Evolutionary conservation across 1,140 invertebrate genomes (phyloP), one percentile per base, ranked within the genome.

Genomic region (Sarcophaga bullata): DNA sequence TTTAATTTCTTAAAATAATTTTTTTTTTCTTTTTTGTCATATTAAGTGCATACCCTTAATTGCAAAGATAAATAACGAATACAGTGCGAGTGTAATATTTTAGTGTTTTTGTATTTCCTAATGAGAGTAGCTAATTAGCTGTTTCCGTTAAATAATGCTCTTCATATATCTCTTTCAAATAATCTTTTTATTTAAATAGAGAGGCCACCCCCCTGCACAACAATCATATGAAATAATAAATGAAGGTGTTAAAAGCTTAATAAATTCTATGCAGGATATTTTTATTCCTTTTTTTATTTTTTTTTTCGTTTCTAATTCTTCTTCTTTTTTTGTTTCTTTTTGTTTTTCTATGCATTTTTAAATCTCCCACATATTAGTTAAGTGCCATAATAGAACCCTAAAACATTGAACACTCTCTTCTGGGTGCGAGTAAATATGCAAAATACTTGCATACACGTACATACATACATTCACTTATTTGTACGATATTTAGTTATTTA

Each of bases 111-210:
- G 37, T 62, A 25, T 49, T 49, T 73, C 37, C 58, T 81, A 85
- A 80, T 84, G 84, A 85, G 84, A 73, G 83, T 80, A 83, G 82
- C 73, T 83, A 78, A 78, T 78, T 78, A 78, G 75, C 48, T 50
- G 50, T 78, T 78, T 78, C 75, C 75, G 75, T 78, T 78, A 19
- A n/a, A 58, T n/a, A 58, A 58, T 13, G 47, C 19, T 52, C 25
- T 50, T 17, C 15, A 58, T 25, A 68, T 19, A 19, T 19, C 17
- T 0, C 8, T 25, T 8, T 68, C 8, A 9, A 19, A 19, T 8
- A 19, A 68, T 68, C 8, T 25, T 5, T 9, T 4, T 68, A 68
- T 68, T 8, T 68, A 68, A 68, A 37, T 2, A 68, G 62, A 68
- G 19, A 25, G 17, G 25, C n/a, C 46, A 7, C 13, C 19, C 37